phyloP scores from a whole-genome alignment of 2,797 vertebrate species.

The Prionace glauca region DNA sequence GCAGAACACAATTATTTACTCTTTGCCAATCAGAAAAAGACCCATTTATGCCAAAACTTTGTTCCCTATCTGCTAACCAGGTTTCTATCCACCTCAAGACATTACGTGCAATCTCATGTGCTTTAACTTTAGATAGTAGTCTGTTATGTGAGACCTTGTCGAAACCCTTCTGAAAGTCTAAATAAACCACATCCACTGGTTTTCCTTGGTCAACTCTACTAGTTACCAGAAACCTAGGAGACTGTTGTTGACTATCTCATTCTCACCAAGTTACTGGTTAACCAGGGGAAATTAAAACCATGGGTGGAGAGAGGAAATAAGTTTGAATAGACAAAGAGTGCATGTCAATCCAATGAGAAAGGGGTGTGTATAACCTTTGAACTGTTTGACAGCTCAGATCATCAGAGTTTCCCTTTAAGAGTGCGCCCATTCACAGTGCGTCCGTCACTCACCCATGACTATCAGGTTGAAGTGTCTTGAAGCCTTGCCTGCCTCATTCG shows the following conservation, averaged over 20 bases:
- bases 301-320: background rate
- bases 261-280: background rate
- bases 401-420: background rate
- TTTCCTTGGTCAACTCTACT: too few species aligned
- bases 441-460: slow-evolving; percentile 64
- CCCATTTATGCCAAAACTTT: too few species aligned
- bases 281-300: background rate
- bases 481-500: slow-evolving; percentile 74
- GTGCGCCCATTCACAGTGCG: background rate
- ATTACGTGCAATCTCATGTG: too few species aligned
- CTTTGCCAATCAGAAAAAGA: too few species aligned
- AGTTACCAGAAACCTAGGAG: background rate
- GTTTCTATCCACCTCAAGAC: too few species aligned
- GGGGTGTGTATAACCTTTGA: background rate
- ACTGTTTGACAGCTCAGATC: background rate
- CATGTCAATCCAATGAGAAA: background rate
- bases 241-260: background rate
- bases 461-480: slow-evolving; percentile 79
- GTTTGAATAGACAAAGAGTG: background rate
- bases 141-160: too few species aligned
- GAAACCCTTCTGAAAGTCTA: too few species aligned
- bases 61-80: too few species aligned
- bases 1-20: too few species aligned
- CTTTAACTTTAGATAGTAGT: too few species aligned
- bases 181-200: too few species aligned